These are phyloP conservation scores for Mormoops blainvillei DNA, from an alignment of 2,113 vertebrate species.

Conservation along the genomic window DNA sequence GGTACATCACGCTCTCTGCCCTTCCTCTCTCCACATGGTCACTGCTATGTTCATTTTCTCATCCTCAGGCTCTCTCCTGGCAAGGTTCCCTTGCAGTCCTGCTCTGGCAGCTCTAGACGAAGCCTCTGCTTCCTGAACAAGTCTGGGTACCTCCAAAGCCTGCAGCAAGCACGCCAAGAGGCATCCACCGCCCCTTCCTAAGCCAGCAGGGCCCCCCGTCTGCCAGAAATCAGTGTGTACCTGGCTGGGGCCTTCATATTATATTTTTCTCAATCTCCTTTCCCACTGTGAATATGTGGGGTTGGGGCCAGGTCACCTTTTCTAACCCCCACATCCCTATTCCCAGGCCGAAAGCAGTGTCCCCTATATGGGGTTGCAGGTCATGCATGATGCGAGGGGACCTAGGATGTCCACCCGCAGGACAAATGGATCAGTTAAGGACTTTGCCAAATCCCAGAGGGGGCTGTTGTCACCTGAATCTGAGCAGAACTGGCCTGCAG, in stretches of 20 bases:
- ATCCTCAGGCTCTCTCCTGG: too few species aligned
- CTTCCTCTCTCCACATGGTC: neutral
- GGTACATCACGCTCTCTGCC: neutral
- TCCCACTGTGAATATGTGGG: neutral
- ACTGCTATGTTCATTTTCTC: neutral
- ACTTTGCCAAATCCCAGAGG: neutral
- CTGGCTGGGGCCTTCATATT: neutral
- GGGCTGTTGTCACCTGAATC: conserved; percentile 78
- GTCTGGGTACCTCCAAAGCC: neutral
- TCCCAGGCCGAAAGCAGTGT: neutral
- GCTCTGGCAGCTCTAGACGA: neutral
- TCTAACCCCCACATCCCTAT: too few species aligned
- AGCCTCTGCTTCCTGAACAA: neutral
- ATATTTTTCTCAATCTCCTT: neutral
- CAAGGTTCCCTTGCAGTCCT: neutral
- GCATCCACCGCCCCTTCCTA: too few species aligned
- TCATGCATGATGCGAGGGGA: neutral
- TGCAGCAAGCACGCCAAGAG: neutral
- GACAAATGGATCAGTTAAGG: too few species aligned
- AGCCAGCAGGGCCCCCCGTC: neutral
- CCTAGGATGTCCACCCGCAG: neutral
- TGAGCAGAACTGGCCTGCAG: conserved; percentile 89
- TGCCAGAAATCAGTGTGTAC: neutral
- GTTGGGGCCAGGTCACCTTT: neutral
- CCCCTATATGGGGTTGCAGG: neutral